A percentile compares a stretch with the other conserved stretches of the same genome.
Evolutionary conservation across 2,797 vertebrate species (phyloP).

Genomic region (Rhyacichthys aspro): DNA sequence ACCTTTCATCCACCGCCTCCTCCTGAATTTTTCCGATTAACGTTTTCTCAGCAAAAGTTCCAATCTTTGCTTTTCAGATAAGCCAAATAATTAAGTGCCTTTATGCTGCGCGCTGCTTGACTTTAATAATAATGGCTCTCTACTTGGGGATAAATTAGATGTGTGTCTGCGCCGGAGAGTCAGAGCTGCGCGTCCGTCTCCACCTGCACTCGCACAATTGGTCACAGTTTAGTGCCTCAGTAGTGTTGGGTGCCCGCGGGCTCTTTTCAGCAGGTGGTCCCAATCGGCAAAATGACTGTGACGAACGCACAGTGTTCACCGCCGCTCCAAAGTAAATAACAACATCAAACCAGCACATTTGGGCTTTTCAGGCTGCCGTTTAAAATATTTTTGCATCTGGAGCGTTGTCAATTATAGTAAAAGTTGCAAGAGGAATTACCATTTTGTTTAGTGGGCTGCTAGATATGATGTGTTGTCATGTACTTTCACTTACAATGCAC

Average conservation of each 20-base stretch:
- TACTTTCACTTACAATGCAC: not conserved
- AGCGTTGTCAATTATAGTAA: conserved; percentile 26
- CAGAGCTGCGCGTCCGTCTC: conserved; percentile 58
- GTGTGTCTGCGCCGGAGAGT: conserved; percentile 28
- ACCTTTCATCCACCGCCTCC: conserved; percentile 24
- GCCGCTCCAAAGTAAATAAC: conserved; percentile 67
- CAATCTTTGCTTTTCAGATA: conserved; percentile 34
- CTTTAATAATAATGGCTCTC: conserved; percentile 12
- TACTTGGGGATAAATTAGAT: conserved; percentile 34
- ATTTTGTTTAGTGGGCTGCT: conserved; percentile 7
- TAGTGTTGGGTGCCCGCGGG: conserved; percentile 67
- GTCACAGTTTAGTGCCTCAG: conserved; percentile 76
- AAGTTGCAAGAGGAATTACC: too few species aligned
- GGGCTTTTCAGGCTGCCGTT: conserved; percentile 10
- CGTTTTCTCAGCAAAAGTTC: conserved; percentile 21
- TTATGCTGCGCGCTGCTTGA: conserved; percentile 34
- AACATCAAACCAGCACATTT: conserved; percentile 60
- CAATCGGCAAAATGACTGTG: conserved; percentile 70
- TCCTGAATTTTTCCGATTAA: conserved; percentile 14
- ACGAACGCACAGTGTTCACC: conserved; percentile 62
- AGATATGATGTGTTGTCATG: conserved; percentile 1
- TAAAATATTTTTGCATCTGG: conserved; percentile 15
- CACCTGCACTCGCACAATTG: conserved; percentile 74
- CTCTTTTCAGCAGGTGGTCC: conserved; percentile 76
- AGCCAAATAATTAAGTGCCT: conserved; percentile 42